These are phyloP conservation scores for Pangasius macronema DNA, from an alignment of 2,797 vertebrate genomes.

Conservation along the genomic window DNA sequence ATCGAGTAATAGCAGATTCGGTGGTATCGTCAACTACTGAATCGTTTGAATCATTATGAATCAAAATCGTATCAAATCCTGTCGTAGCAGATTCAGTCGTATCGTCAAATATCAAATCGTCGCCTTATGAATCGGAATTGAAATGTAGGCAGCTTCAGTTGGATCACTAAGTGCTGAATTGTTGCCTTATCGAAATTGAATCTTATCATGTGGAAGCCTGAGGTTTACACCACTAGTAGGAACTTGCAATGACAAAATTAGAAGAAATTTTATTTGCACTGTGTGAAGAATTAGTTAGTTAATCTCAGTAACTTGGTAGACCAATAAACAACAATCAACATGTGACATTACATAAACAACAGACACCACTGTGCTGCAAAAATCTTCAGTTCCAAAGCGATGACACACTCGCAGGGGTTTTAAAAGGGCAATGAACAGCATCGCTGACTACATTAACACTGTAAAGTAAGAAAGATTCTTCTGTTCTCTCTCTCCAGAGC, in stretches of 20 bases:
- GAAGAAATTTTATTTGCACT: not conserved
- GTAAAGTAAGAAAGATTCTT: conserved; percentile 14
- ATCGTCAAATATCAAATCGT: not conserved
- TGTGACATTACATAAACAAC: conserved; percentile 19
- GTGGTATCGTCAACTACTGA: not conserved
- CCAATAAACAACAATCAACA: not conserved
- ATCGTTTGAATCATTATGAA: not conserved
- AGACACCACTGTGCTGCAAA: conserved; percentile 17
- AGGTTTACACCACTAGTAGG: no score
- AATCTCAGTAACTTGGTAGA: not conserved
- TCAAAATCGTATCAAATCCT: not conserved
- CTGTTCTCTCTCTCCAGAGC: conserved; percentile 18
- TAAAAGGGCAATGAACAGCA: conserved; percentile 24
- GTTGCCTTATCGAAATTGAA: no score
- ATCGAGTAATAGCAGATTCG: not conserved
- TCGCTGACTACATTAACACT: conserved; percentile 35
- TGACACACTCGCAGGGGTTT: conserved; percentile 13
- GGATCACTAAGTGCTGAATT: not conserved
- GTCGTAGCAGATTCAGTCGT: not conserved
- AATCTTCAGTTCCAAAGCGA: conserved; percentile 15
- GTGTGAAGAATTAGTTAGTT: not conserved
- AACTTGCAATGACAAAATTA: not conserved
- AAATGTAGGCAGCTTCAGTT: not conserved
- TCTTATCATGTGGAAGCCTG: not conserved
- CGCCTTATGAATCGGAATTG: not conserved